phyloP scores from a whole-genome alignment of 2,888 invertebrate genomes.

The Netelia virgata region DNA sequence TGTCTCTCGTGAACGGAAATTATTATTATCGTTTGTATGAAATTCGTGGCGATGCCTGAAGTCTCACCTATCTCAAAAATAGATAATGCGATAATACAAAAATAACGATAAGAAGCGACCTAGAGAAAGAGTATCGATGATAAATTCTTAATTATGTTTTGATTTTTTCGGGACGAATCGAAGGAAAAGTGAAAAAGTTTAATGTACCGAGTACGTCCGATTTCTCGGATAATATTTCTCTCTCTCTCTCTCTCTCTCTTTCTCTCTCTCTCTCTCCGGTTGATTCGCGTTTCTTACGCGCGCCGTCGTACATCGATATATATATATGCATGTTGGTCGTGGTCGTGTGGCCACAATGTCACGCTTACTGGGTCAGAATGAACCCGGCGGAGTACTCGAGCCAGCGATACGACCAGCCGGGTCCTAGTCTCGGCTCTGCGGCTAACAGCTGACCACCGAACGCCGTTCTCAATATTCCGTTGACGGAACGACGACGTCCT shows the following conservation, averaged over 20 bases:
- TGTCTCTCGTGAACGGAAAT: too few species aligned
- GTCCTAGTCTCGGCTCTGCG: constrained; percentile 7
- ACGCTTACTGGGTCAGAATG: constrained; percentile 67
- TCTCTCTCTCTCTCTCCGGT: too few species aligned
- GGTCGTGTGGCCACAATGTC: constrained; percentile 56
- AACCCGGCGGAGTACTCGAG: constrained; percentile 38
- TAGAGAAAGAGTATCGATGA: too few species aligned
- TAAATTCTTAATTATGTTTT: too few species aligned
- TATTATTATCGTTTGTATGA: too few species aligned
- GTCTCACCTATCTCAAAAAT: too few species aligned
- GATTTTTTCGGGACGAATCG: not conserved
- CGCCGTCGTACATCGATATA: not conserved
- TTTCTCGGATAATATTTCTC: not conserved
- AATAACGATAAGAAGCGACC: too few species aligned
- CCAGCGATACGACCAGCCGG: too few species aligned
- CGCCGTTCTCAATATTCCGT: constrained; percentile 42
- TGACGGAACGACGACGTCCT: constrained; percentile 19
- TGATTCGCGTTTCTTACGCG: not conserved
- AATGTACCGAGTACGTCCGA: not conserved
- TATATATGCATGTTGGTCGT: not conserved
- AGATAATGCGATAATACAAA: too few species aligned
- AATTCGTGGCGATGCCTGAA: too few species aligned
- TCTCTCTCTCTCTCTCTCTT: not conserved
- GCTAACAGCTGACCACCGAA: constrained; percentile 59
- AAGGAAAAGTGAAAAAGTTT: not conserved